Percentiles rank a stretch among this genome's conserved stretches.
Evolutionary conservation across 2,797 vertebrate species (phyloP).

Genomic region (Muraenolepis orangiensis): DNA sequence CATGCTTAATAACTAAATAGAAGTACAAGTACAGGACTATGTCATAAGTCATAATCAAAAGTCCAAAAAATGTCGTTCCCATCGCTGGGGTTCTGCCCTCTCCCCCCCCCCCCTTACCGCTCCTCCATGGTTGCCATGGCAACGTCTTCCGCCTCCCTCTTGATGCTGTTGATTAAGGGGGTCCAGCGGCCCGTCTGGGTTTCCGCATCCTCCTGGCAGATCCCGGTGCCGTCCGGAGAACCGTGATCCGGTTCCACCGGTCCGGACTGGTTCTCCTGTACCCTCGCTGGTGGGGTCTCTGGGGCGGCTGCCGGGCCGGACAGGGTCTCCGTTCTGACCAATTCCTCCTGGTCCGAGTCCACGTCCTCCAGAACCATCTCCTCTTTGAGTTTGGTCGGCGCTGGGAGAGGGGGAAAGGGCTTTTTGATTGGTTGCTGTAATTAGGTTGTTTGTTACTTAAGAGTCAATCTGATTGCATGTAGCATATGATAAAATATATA

Average conservation of each 20-base stretch:
- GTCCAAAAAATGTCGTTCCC: neutral
- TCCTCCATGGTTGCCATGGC: conserved; percentile 70
- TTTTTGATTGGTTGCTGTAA: neutral
- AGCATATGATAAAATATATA: too few species aligned
- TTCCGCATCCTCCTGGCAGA: conserved; percentile 69
- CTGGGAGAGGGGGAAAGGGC: conserved; percentile 25
- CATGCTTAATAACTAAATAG: neutral
- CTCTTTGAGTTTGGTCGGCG: conserved; percentile 52
- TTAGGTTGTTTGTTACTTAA: neutral
- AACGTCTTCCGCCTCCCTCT: conserved; percentile 64
- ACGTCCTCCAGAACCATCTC: conserved; percentile 74
- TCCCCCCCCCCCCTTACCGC: conserved; percentile 53
- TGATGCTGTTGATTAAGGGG: conserved; percentile 71
- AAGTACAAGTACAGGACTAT: too few species aligned
- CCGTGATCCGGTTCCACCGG: too few species aligned
- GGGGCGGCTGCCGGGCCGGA: neutral
- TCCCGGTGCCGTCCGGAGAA: conserved; percentile 1
- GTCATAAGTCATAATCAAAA: too few species aligned
- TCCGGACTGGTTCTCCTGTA: neutral
- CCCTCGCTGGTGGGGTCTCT: neutral
- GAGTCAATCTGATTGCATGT: neutral
- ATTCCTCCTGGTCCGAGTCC: conserved; percentile 50
- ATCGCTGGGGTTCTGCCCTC: neutral
- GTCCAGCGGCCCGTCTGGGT: conserved; percentile 79
- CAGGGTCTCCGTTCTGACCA: conserved; percentile 22